Base-by-base conservation (phyloP, 1,140 invertebrate genomes). In the Matsumurasca onukii region DNA sequence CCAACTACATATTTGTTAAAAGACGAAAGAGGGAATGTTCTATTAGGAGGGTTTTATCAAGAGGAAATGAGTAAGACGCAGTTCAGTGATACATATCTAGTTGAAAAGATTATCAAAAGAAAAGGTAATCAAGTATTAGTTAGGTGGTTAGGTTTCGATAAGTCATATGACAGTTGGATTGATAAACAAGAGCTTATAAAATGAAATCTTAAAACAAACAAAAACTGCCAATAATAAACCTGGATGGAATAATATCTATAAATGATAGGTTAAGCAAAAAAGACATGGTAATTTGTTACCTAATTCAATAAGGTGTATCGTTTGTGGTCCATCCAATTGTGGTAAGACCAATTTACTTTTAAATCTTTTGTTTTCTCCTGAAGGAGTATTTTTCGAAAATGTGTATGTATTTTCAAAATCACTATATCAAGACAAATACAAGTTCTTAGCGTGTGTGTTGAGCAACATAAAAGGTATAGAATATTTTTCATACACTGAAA, bases 341-440 rank as follows among this genome's bases (percentile, higher is more conserved):
- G 79, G 78, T 12, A 80, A 80, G 75, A n/a, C n/a, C n/a, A n/a
- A n/a, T n/a, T n/a, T n/a, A n/a, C n/a, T n/a, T n/a, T n/a, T n/a
- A n/a, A n/a, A n/a, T n/a, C n/a, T n/a, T n/a, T n/a, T n/a, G n/a
- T n/a, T n/a, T n/a, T n/a, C n/a, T n/a, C n/a, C n/a, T 80, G 76
- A 78, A 69, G 78, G 77, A n/a, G 62, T 78, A 66, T 67, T 68
- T 65, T 78, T 78, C 72, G 68, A 79, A 76, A 79, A 81, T 71
- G 66, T 80, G 39, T 80, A 80, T 68, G 24, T 80, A 1, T 79
- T 77, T 71, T 77, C 76, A 49, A 80, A 80, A 72, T 77, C 76
- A 1, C 69, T 78, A 31, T 68, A 77, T 70, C 76, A 79, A 72
- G 70, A 76, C 9, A 78, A 78, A 71, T 79, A 78, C 69, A 57